phyloP scores from a whole-genome alignment of 2,113 vertebrate species.

The Dunckerocampus dactyliophorus region DNA sequence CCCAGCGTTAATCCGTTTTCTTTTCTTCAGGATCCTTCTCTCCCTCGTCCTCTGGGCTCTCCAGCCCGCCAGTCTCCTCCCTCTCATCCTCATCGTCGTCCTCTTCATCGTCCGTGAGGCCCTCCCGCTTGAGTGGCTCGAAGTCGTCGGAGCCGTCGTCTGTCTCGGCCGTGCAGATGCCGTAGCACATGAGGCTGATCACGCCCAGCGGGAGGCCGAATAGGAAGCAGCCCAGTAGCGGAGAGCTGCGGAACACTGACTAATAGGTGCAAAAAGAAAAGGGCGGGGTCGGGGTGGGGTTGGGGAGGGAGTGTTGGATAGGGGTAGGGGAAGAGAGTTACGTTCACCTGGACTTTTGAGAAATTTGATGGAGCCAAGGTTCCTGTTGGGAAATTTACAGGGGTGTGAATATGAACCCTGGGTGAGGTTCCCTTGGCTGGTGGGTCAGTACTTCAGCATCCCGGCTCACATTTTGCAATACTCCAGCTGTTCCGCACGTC shows the following conservation, averaged over 20 bases:
- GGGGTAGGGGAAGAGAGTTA: background rate
- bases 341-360: background rate
- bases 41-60: constrained; percentile 68
- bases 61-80: constrained; percentile 63
- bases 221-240: constrained; percentile 93
- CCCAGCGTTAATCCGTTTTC: constrained; percentile 75
- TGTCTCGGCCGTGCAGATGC: constrained; percentile 91
- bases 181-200: constrained; percentile 98
- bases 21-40: constrained; percentile 68
- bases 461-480: too few species aligned
- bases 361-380: background rate
- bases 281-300: constrained; percentile 9
- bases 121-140: constrained; percentile 77
- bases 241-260: constrained; percentile 96
- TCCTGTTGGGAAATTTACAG: background rate
- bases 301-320: background rate
- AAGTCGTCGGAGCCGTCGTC: constrained; percentile 78
- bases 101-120: constrained; percentile 76
- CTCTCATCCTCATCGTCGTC: constrained; percentile 71
- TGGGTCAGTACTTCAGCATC: background rate
- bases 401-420: too few species aligned
- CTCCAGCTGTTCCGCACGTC: too few species aligned
- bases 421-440: background rate
- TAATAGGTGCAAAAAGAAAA: constrained; percentile 51
- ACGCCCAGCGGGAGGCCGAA: constrained; percentile 95